Percentiles rank a stretch among this genome's conserved stretches.
Evolutionary conservation across 2,797 vertebrate species (phyloP).

Genomic region (Sparus aurata): DNA sequence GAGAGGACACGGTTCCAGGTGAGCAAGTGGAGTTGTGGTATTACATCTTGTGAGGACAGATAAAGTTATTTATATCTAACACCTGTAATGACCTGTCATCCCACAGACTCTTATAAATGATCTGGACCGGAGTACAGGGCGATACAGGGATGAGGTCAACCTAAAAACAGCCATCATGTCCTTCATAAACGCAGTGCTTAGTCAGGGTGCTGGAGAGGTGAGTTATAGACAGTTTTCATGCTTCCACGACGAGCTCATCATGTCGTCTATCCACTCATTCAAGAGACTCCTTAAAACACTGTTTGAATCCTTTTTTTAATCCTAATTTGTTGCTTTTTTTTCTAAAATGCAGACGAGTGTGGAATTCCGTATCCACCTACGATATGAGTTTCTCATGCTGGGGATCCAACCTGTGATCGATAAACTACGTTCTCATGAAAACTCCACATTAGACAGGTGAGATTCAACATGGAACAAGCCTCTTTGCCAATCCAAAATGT

Average conservation of each 20-base stretch:
- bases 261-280: background rate
- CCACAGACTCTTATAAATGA: conserved; percentile 96
- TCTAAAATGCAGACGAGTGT: conserved; percentile 88
- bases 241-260: background rate
- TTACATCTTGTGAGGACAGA: conserved; percentile 3
- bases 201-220: conserved; percentile 98
- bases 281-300: conserved; percentile 16
- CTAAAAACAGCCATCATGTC: conserved; percentile 99
- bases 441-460: conserved; percentile 97
- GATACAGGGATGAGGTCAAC: conserved; percentile 98
- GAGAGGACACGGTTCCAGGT: conserved; percentile 99
- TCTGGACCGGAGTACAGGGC: conserved; percentile 95
- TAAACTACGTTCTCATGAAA: conserved; percentile 97
- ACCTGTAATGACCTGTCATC: conserved; percentile 39
- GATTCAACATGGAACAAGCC: conserved; percentile 16
- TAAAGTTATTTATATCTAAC: conserved; percentile 30
- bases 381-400: conserved; percentile 98
- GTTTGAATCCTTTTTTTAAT: background rate
- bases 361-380: conserved; percentile 97
- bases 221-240: conserved; percentile 55
- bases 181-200: conserved; percentile 98
- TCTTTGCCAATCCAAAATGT: background rate
- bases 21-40: conserved; percentile 16
- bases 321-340: background rate
- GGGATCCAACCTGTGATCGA: conserved; percentile 99